These are phyloP conservation scores for Drosophila bipectinata DNA, from an alignment of 1,140 invertebrate genomes.

Conservation along the genomic window DNA sequence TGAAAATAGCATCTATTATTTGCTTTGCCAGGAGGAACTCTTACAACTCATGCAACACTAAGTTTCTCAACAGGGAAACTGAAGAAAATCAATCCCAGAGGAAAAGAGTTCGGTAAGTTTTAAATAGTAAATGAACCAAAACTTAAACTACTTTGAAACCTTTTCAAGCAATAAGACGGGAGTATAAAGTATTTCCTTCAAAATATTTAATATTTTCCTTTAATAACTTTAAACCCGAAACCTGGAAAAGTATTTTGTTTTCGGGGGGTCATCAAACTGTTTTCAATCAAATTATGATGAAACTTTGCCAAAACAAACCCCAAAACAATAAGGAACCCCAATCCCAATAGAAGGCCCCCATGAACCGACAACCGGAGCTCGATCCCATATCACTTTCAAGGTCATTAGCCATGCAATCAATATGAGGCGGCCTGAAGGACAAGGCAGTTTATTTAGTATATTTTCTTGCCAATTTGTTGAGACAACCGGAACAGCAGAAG, in stretches of 20 bases:
- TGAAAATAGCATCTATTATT: slow-evolving; percentile 9
- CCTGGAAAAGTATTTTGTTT: background rate
- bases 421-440: slow-evolving; percentile 24
- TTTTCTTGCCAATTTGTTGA: slow-evolving; percentile 61
- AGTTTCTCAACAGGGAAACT: background rate
- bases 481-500: slow-evolving; percentile 41
- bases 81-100: background rate
- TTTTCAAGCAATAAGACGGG: background rate
- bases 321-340: slow-evolving; percentile 23
- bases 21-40: slow-evolving; percentile 3
- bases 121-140: background rate
- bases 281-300: slow-evolving; percentile 52
- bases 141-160: background rate
- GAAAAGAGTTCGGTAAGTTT: background rate
- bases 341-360: background rate
- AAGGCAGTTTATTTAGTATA: slow-evolving; percentile 57
- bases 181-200: background rate
- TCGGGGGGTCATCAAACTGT: slow-evolving; percentile 30
- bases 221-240: background rate
- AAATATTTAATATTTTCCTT: background rate
- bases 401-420: slow-evolving; percentile 62
- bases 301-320: slow-evolving; percentile 42
- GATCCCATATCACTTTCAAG: slow-evolving; percentile 56
- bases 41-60: background rate
- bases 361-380: background rate